Evolutionary conservation across 1,140 invertebrate species (phyloP), one percentile per base, ranked within the genome.

Genomic region (Anastrepha ludens): DNA sequence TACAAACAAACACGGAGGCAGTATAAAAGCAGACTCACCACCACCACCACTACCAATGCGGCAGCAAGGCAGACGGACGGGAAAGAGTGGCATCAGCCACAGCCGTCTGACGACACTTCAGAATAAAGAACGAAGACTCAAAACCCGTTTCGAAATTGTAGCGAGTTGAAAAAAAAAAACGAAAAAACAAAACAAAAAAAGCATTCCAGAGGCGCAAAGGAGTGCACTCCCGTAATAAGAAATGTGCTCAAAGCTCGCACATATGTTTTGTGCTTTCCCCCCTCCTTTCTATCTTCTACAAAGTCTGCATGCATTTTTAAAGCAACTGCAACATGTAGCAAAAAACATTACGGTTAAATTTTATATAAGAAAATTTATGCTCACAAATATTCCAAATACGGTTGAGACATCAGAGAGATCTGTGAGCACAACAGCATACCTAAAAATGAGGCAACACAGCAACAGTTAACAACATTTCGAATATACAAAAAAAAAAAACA

Each of bases 91-190:
- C 50, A 62, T 62, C 13, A 62, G n/a, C 15, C 13, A n/a, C 60
- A 62, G 60, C 13, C 60, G 13, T 13, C 60, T n/a, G 4, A 17
- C 15, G 60, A 62, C 13, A 62, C 20, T 8, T 44, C 17, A 58
- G 3, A 11, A 55, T 5, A 3, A 58, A 9, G 41, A 58, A 55
- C 20, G 17, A 91, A 91, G 92, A 91, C 91, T 92, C 91, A 92
- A 92, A 92, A 92, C 91, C 91, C 91, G 91, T 92, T 92, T 91
- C 85, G 29, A 88, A 88, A 88, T 87, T 64, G 29, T 39, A 87
- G n/a, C 6, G 65, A 11, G 17, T 70, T 15, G 13, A 85, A 86
- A 9, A 60, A 70, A 50, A 70, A 39, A 67, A 11, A 65, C 15
- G 60, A 81, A 81, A 85, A 64, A 85, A 29, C 78, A 87, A 88